Conservation (phyloP, 2,113 vertebrate genomes). For the Odontesthes bonariensis region DNA sequence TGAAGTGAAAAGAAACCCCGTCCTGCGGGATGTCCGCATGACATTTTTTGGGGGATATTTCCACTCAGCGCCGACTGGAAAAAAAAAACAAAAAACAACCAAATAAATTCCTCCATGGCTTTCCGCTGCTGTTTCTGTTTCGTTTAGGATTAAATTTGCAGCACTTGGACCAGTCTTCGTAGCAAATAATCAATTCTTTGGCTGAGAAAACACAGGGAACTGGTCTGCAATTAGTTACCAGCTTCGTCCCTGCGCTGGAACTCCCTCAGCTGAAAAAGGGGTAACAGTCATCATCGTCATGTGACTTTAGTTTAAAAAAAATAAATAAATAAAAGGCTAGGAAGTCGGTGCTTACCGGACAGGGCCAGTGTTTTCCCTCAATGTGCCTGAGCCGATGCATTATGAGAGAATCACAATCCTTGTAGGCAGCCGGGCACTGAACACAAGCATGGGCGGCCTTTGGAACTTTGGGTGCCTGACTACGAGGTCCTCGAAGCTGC, state of each 20-base stretch:
- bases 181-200: background rate
- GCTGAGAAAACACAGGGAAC: background rate
- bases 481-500: constrained; percentile 73
- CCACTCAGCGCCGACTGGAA: too few relatives aligned
- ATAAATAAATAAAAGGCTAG: too few relatives aligned
- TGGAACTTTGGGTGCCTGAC: constrained; percentile 72
- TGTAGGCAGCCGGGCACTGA: constrained; percentile 79
- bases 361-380: constrained; percentile 87
- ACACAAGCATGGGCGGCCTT: constrained; percentile 77
- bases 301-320: background rate
- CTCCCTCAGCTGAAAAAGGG: background rate
- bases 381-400: constrained; percentile 85
- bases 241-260: background rate
- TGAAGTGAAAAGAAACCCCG: too few relatives aligned
- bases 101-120: too few relatives aligned
- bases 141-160: too few relatives aligned
- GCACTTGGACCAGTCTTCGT: too few relatives aligned
- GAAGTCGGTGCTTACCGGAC: constrained; percentile 76
- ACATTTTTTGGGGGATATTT: too few relatives aligned
- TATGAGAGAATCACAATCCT: constrained; percentile 83
- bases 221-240: background rate
- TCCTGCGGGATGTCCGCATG: too few relatives aligned
- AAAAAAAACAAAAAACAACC: too few relatives aligned
- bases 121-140: too few relatives aligned
- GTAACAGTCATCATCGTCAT: background rate